Evolutionary conservation across 2,888 invertebrate species (phyloP).

Genomic region (Ephialtes manifestator): DNA sequence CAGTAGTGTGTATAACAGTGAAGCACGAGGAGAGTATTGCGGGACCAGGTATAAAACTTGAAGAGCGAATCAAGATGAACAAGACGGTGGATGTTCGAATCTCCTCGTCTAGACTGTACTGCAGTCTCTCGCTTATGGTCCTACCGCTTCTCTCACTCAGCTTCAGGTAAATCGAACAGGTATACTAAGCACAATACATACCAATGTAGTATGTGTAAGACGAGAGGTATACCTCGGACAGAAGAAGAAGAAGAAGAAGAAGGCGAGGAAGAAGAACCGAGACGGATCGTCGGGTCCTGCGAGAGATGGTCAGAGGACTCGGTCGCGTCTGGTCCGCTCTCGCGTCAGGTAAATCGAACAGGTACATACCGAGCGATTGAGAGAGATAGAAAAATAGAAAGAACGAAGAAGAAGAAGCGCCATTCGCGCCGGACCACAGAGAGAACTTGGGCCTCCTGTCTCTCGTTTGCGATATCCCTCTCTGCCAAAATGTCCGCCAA

Average conservation of each 20-base stretch:
- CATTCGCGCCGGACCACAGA: conserved; percentile 51
- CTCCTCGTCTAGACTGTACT: conserved; percentile 57
- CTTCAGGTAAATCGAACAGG: conserved; percentile 65
- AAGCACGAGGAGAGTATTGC: conserved; percentile 63
- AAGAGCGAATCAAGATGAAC: conserved; percentile 43
- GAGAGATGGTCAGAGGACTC: conserved; percentile 33
- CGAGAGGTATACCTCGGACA: conserved; percentile 22
- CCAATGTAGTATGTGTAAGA: conserved; percentile 21
- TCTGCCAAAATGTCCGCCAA: conserved; percentile 72
- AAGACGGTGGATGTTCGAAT: conserved; percentile 45
- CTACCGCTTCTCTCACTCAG: conserved; percentile 36
- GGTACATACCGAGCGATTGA: conserved; percentile 69
- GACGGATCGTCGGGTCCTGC: conserved; percentile 47
- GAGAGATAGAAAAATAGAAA: conserved; percentile 52
- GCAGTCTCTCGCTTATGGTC: conserved; percentile 38
- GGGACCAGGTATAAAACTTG: conserved; percentile 79
- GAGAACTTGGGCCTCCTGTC: conserved; percentile 32
- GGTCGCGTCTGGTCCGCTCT: conserved; percentile 49
- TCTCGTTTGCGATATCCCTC: conserved; percentile 49
- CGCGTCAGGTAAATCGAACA: conserved; percentile 69
- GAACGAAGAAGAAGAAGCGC: conserved; percentile 39
- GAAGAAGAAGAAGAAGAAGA: conserved; percentile 48
- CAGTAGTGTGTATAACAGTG: conserved; percentile 35
- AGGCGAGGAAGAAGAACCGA: conserved; percentile 57
- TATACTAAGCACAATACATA: conserved; percentile 56